Percentiles rank a stretch among this genome's conserved stretches.
These are phyloP conservation scores for Heterohyrax brucei DNA, from an alignment of 2,797 vertebrate genomes.

Conservation along the genomic window DNA sequence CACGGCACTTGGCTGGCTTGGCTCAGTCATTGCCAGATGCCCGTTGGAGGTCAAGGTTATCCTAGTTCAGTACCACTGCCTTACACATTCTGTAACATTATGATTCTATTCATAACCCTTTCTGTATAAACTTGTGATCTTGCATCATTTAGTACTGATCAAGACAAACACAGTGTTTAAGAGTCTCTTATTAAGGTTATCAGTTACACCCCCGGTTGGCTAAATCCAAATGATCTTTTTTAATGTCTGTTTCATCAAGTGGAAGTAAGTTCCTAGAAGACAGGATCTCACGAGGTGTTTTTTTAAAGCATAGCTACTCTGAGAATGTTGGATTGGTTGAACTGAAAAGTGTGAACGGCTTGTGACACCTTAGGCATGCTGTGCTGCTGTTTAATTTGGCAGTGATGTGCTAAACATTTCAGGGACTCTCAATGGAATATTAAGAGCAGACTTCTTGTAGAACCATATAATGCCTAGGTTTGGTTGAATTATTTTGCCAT, in stretches of 20 bases:
- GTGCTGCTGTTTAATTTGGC: neutral
- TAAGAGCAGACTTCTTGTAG: neutral
- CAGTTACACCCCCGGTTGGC: neutral
- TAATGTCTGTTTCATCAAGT: neutral
- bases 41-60: neutral
- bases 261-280: slow-evolving; percentile 8
- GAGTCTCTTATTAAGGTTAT: neutral
- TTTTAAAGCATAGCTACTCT: neutral
- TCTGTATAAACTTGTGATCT: neutral
- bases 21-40: neutral
- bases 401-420: neutral
- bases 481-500: neutral
- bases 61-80: too few species aligned
- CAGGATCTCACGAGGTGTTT: neutral
- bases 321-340: neutral
- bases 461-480: neutral
- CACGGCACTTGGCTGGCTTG: too few species aligned
- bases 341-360: neutral
- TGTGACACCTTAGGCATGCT: neutral
- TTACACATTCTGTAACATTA: neutral
- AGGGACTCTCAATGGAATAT: neutral
- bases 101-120: neutral
- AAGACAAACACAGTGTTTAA: neutral
- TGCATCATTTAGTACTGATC: neutral
- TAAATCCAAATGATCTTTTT: slow-evolving; percentile 23